These are phyloP conservation scores for Brotula barbata DNA, from an alignment of 2,797 vertebrate species.

Conservation along the genomic window DNA sequence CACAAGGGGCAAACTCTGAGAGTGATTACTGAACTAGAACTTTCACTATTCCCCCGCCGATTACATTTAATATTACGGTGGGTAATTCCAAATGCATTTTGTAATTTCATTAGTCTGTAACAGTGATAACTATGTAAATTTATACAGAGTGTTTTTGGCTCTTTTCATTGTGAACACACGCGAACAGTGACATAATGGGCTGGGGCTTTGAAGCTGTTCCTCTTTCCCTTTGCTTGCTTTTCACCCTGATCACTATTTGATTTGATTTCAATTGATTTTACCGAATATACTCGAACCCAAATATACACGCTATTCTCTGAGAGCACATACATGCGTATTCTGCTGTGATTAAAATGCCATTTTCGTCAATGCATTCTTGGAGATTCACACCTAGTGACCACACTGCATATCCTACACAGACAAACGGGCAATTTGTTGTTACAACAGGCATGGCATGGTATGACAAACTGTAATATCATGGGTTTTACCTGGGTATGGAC, in stretches of 20 bases:
- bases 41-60: neutral
- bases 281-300: no score
- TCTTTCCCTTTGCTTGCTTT: no score
- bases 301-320: no score
- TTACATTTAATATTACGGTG: slow-evolving; percentile 4
- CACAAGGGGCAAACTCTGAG: slow-evolving; percentile 5
- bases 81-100: neutral
- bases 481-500: slow-evolving; percentile 72
- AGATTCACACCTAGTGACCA: slow-evolving; percentile 5
- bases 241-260: no score
- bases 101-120: slow-evolving; percentile 4
- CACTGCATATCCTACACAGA: neutral
- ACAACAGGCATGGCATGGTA: slow-evolving; percentile 4
- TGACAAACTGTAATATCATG: slow-evolving; percentile 2
- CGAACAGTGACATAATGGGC: neutral
- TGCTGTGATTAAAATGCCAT: neutral
- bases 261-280: no score
- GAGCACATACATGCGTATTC: no score
- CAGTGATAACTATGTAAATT: neutral
- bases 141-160: neutral
- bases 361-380: slow-evolving; percentile 1
- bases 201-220: neutral
- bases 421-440: slow-evolving; percentile 6
- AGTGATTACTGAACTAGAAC: slow-evolving; percentile 2
- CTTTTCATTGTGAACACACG: neutral